These are phyloP conservation scores for Conus ventricosus DNA, from an alignment of 1,140 invertebrate species.

Conservation along the genomic window DNA sequence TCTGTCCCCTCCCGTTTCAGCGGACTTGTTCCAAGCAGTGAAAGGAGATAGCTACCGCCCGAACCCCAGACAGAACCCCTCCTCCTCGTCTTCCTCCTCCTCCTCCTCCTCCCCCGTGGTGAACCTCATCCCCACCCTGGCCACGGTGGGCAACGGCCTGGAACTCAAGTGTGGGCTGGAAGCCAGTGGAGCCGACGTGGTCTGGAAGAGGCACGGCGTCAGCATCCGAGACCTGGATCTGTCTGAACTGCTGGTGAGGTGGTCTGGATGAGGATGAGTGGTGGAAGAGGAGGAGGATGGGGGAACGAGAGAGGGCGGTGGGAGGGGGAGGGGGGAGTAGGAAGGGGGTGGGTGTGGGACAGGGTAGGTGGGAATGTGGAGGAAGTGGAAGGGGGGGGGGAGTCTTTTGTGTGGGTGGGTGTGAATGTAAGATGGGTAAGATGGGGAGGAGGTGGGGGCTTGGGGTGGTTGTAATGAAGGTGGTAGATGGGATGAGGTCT, in stretches of 20 bases:
- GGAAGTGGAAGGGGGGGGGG: too few species aligned
- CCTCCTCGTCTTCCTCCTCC: background rate
- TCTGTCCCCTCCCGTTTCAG: background rate
- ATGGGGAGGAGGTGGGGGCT: too few species aligned
- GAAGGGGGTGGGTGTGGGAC: background rate
- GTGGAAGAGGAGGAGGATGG: background rate
- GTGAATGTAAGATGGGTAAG: too few species aligned
- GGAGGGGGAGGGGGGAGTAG: background rate
- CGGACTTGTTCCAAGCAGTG: background rate
- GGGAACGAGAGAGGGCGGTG: background rate
- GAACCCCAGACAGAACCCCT: background rate
- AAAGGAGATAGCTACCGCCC: background rate
- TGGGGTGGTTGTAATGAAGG: too few species aligned
- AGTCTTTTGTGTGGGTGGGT: background rate
- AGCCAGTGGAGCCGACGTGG: constrained; percentile 82
- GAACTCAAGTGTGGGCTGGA: constrained; percentile 85
- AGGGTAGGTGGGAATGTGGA: background rate
- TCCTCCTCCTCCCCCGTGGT: constrained; percentile 73
- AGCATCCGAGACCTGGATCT: constrained; percentile 31
- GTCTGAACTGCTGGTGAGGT: constrained; percentile 25
- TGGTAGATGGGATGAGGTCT: too few species aligned
- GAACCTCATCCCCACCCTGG: constrained; percentile 82
- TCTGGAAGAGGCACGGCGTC: constrained; percentile 84
- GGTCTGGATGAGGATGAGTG: background rate
- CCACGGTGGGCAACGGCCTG: constrained; percentile 84